Base-by-base conservation (phyloP, 1,140 invertebrate genomes). In the Phymorhynchus buccinoides region DNA sequence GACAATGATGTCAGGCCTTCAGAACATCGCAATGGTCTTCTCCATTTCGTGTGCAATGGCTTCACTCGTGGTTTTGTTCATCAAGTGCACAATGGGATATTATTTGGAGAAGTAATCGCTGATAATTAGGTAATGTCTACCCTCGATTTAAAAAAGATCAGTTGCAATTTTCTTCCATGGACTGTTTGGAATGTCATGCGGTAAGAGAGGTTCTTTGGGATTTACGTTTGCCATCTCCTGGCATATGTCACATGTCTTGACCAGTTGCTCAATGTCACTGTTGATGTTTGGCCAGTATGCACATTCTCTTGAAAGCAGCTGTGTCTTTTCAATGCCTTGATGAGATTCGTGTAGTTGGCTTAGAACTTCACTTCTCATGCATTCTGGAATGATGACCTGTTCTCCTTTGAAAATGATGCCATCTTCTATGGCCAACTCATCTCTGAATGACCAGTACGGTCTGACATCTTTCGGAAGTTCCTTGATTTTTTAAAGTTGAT, bases 361-460 rank as follows among this genome's bases (percentile, higher is more conserved):
- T 32, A 86, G 44, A 12, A 86, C 83, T 1, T 86, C 83, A 0
- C 42, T n/a, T 44, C 62, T 62, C 35, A 88, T 32, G 22, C 42
- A 37, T 3, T n/a, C 42, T 32, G 88, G 87, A 30, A 89, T 85
- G 18, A 88, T 32, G 27, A 88, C n/a, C 37, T 80, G 78, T 37
- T 84, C 3, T 7, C 84, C 86, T 80, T 84, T 84, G 22, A 87
- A 77, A 6, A 84, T 32, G 6, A 88, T 71, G 62, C 79, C 84
- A 52, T 82, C 35, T 39, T 66, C 71, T 12, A 88, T 62, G 62
- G 42, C 37, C 30, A 88, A 30, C 56, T 87, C 78, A 71, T 87
- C 71, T 39, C 80, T 41, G 44, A 85, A 77, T 16, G 71, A 73
- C 82, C 75, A 85, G 52, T 87, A 87, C 66, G 18, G 27, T 22